Base-by-base conservation (phyloP, 2,888 invertebrate genomes). In the Ametastegia equiseti region DNA sequence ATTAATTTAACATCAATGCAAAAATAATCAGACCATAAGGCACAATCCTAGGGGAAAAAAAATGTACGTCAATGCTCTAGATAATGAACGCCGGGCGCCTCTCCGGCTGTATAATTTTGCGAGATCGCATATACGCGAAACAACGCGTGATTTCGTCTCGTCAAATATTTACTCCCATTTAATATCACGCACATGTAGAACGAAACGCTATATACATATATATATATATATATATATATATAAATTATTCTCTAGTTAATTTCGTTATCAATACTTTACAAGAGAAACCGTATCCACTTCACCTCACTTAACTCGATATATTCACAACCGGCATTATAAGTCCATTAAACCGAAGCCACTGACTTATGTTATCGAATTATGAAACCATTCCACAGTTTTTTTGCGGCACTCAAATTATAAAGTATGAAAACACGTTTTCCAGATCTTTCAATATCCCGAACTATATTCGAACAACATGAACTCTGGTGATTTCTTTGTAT, bases 81-180 rank as follows among this genome's bases (percentile, higher is more conserved):
- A 71, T 19, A 23, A 65, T 60, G 13, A 60, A 67, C 19, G 67
- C n/a, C n/a, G 39, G 23, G 67, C 67, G 67, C 39, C 67, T 54
- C 5, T 54, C 19, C 15, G 11, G 5, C 54, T n/a, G n/a, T 6
- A 6, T 54, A 54, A n/a, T n/a, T n/a, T n/a, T n/a, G n/a, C n/a
- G n/a, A n/a, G n/a, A n/a, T n/a, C n/a, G n/a, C n/a, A 50, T 19
- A 60, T 67, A 19, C 39, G 67, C 36, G 19, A 36, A 11, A 19
- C 9, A 39, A 67, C 67, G 39, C 39, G 36, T 67, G 67, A 67
- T 67, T 67, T 67, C 23, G 67, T 67, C 67, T 39, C 39, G n/a
- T 67, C 67, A 67, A 67, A 67, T 67, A 67, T 67, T 67, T 67
- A 5, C 67, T 60, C 60, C 15, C 30, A 30, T 60, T 15, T 47